Base-by-base conservation (phyloP, 2,113 vertebrate species). In the Mixornis gularis region DNA sequence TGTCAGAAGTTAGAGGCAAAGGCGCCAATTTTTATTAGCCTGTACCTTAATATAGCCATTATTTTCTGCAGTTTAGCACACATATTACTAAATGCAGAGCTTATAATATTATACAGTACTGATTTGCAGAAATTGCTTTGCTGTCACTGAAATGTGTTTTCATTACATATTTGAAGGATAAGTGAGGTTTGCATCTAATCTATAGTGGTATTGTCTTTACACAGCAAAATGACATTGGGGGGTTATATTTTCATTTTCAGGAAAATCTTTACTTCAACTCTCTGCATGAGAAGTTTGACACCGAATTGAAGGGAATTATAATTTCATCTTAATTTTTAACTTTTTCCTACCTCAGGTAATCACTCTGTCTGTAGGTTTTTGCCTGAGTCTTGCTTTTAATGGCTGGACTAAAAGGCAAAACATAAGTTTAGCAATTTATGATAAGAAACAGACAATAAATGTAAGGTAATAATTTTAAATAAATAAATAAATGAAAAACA, bases 131-230 rank as follows among this genome's bases (percentile, higher is more conserved):
- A 80, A 95, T 89, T 79, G 34, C 41, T 93, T 94, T 87, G 89
- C 26, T 93, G 73, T 85, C 90, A 53, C 40, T 70, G 60, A 94
- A 95, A 77, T 95, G 38, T 62, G 13, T 80, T 96, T 97, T 93
- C 59, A 88, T 92, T 87, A 65, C 41, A 7, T 44, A 68, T 62
- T 62, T 55, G 59, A 95, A 89, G 82, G 74, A 66, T 95, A 84
- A 30, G 64, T 84, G 16, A 27, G 46, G 59, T 85, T 89, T 89
- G 30, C 19, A 19, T 84, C 72, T 90, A 90, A 63, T 90, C 20
- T 79, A 38, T 34, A n/a, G 29, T 86, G 16, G 18, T 53, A 77
- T 26, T 90, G 29, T 80, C 82, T 90, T 79, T 92, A 83, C 49
- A 66, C 3, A 73, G 56, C 6, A 2, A 85, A 73, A 60, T 62